These are phyloP conservation scores for Cryptotermes secundus DNA, from an alignment of 1,140 invertebrate genomes.

Conservation along the genomic window DNA sequence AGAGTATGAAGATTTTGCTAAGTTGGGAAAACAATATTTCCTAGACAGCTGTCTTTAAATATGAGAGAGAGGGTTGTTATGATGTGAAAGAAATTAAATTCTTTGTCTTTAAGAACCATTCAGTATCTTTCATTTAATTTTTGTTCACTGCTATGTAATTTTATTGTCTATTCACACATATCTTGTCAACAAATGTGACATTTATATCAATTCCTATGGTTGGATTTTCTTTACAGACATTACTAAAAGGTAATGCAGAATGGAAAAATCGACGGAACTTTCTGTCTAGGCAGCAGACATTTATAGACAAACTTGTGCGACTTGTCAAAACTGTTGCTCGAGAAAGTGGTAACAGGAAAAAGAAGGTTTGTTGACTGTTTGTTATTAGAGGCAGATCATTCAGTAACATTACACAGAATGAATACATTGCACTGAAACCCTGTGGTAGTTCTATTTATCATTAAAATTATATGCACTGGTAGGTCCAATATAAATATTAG, in stretches of 20 bases:
- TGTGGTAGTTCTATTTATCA: no score
- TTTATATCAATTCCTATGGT: neutral
- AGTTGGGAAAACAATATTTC: no score
- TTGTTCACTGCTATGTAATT: neutral
- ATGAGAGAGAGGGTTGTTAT: no score
- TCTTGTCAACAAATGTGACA: neutral
- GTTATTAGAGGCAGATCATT: neutral
- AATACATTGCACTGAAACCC: no score
- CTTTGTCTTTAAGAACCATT: no score
- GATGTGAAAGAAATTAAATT: no score
- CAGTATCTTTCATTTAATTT: neutral
- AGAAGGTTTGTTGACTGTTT: conserved; percentile 61
- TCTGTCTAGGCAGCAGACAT: conserved; percentile 80
- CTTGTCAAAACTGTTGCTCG: conserved; percentile 89
- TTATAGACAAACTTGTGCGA: conserved; percentile 87
- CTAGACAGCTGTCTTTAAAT: no score
- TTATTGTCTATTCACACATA: neutral
- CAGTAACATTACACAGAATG: no score
- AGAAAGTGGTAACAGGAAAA: conserved; percentile 88
- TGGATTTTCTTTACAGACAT: conserved; percentile 40
- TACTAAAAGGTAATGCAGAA: conserved; percentile 60
- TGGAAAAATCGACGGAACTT: conserved; percentile 69
- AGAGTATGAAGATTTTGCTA: no score
- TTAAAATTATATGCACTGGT: no score
- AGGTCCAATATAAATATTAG: no score